Conservation (phyloP, 92 coral and sea anemone genomes). For the Phenganax stokvisi region DNA sequence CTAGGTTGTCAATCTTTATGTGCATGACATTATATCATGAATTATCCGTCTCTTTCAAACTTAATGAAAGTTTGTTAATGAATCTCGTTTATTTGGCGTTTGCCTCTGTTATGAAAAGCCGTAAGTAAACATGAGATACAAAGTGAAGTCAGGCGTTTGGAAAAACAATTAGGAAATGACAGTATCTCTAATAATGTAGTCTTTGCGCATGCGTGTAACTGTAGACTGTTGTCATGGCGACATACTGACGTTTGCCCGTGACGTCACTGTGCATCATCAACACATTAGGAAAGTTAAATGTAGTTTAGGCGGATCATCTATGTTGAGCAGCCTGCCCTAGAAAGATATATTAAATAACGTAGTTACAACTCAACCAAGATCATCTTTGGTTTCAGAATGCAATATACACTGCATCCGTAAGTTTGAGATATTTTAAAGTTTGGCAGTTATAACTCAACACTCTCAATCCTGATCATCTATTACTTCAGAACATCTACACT, state of each 20-base stretch:
- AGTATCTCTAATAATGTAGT: not conserved
- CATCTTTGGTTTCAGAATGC: not conserved
- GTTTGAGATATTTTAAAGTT: not conserved
- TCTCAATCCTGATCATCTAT: too few species aligned
- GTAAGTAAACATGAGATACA: not conserved
- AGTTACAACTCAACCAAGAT: too few species aligned
- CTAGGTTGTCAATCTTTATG: too few species aligned
- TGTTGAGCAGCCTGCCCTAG: not conserved
- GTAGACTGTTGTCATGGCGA: too few species aligned
- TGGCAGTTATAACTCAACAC: too few species aligned
- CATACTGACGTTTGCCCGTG: too few species aligned
- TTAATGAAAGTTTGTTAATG: not conserved
- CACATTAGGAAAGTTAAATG: too few species aligned
- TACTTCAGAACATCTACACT: too few species aligned
- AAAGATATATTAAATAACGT: not conserved
- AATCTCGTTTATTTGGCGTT: not conserved
- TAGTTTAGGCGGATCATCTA: too few species aligned
- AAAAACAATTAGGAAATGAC: not conserved
- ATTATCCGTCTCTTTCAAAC: not conserved
- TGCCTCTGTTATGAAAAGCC: constrained; percentile 18
- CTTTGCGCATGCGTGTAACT: too few species aligned
- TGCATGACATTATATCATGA: too few species aligned
- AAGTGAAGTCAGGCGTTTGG: not conserved
- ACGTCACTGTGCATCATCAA: too few species aligned
- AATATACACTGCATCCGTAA: not conserved